These are phyloP conservation scores for Petrocephalus microphthalmus DNA, from an alignment of 2,113 vertebrate genomes.

Conservation along the genomic window DNA sequence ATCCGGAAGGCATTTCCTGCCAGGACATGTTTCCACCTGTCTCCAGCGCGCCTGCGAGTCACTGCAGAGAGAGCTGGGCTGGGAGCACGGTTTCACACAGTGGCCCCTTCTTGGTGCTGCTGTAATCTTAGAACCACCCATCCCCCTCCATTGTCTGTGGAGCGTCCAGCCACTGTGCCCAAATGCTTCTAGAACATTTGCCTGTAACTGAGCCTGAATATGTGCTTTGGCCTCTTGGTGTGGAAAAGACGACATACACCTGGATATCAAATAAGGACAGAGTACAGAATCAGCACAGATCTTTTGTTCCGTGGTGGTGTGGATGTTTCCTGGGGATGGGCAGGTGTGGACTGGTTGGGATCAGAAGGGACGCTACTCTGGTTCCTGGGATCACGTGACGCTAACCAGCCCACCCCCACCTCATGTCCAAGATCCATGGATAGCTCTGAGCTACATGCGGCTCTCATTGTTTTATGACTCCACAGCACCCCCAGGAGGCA, in stretches of 20 bases:
- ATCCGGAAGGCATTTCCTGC: neutral
- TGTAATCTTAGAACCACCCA: conserved; percentile 3
- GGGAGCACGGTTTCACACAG: neutral
- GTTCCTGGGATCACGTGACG: neutral
- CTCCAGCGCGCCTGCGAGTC: neutral
- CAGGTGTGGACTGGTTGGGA: neutral
- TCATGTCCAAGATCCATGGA: neutral
- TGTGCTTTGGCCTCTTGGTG: conserved; percentile 12
- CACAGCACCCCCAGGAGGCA: neutral
- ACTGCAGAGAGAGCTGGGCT: conserved; percentile 17
- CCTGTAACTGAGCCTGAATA: conserved; percentile 27
- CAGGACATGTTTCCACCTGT: conserved; percentile 1
- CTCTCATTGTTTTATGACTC: conserved; percentile 27
- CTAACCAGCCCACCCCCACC: neutral
- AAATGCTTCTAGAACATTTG: neutral
- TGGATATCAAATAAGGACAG: neutral
- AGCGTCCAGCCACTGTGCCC: neutral
- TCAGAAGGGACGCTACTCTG: neutral
- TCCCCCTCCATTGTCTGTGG: neutral
- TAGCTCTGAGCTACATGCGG: conserved; percentile 16
- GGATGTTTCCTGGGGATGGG: neutral
- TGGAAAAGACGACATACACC: neutral
- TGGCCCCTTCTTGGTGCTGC: neutral
- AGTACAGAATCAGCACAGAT: neutral
- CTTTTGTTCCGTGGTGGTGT: neutral